These are phyloP conservation scores for Nyctibius bracteatus DNA, from an alignment of 2,113 vertebrate species.

Conservation along the genomic window DNA sequence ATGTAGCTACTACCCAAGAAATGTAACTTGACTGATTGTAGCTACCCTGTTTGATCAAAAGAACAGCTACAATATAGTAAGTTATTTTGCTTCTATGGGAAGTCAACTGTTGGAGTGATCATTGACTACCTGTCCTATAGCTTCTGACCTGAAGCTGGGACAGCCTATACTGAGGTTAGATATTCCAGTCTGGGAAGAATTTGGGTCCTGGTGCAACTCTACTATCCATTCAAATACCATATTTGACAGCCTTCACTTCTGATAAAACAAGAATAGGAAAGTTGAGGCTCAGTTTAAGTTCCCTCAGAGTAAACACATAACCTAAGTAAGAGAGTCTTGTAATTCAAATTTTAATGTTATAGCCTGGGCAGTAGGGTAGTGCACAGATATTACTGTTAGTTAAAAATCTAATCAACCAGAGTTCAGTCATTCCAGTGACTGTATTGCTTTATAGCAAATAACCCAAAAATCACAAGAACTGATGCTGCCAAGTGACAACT, in stretches of 20 bases:
- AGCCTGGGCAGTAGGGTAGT: background rate
- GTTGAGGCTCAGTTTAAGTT: too few relatives aligned
- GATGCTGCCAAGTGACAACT: background rate
- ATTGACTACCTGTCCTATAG: background rate
- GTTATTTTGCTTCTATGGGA: background rate
- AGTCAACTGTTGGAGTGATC: background rate
- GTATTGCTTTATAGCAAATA: background rate
- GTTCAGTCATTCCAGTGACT: background rate
- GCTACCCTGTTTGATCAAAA: background rate
- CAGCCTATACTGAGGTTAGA: background rate
- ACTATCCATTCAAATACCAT: background rate
- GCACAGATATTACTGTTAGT: background rate
- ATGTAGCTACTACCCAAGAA: background rate
- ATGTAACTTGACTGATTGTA: background rate
- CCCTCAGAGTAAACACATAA: background rate
- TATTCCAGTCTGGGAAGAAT: background rate
- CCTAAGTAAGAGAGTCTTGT: background rate
- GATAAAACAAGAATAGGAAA: too few relatives aligned
- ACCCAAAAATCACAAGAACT: background rate
- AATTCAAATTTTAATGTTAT: background rate
- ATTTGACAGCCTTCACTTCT: background rate
- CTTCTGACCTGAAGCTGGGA: background rate
- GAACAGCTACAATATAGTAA: background rate
- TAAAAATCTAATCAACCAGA: background rate
- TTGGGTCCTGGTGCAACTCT: background rate